Evolutionary conservation across 2,888 invertebrate species (phyloP), one percentile per base, ranked within the genome.

Genomic region (Pristionchus entomophagus): DNA sequence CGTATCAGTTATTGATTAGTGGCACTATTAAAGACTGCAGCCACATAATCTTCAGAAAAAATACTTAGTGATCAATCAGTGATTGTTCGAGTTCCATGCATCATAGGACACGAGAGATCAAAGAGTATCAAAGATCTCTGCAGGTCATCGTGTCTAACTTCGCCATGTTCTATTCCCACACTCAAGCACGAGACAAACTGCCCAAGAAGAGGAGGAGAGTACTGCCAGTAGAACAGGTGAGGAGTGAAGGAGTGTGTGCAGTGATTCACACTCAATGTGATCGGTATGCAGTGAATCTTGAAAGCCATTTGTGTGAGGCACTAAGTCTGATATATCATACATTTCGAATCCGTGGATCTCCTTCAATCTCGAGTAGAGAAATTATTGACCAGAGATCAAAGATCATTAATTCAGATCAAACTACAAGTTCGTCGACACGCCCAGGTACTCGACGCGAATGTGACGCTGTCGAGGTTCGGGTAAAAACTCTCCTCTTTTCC

Each of bases 121-220:
- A 41, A 26, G n/a, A 41, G 17, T 3, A 59, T 59, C 22, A 59
- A 59, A 29, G n/a, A 77, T 22, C 2, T 29, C 77, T 88, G 26
- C 56, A 89, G 89, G 89, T 90, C 17, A 91, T 91, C 59, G 91
- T 91, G 5, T 90, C 90, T 22, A 91, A 91, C 85, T 91, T 90
- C 78, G 91, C 91, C 32, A 92, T 92, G 91, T 93, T 93, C 87
- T 93, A 93, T 80, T 97, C 97, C 0, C 97, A 98, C 94, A 97
- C 97, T 14, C 97, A 98, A 96, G 99, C 99, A 89, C 95, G 99
- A 89, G 97, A 97, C 87, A 97, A 98, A 95, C 95, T 98, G 88
- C 97, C 97, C 0, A 97, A 97, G 95, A 96, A 97, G 94, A 95
- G 97, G 77, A 95, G 97, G 89, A 95, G 97, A 86, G 97, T 98